Evolutionary conservation across 2,113 vertebrate species (phyloP).

Genomic region (Vimba vimba): DNA sequence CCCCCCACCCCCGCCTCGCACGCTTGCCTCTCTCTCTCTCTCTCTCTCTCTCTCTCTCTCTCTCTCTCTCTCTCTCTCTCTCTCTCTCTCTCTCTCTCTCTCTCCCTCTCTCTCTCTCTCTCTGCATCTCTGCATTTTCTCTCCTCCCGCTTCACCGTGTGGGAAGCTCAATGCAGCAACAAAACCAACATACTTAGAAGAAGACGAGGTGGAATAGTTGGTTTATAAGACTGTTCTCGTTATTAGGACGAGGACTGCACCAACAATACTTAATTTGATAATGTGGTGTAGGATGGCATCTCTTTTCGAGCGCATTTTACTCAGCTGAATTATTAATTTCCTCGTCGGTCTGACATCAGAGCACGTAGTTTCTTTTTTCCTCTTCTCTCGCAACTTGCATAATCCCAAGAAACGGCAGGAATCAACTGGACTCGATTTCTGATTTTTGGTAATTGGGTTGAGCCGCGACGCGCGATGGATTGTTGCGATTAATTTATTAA

Average conservation of each 20-base stretch:
- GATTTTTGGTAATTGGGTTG: conserved; percentile 36
- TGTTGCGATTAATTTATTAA: conserved; percentile 39
- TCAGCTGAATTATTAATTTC: conserved; percentile 64
- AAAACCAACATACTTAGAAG: conserved; percentile 52
- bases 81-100: conserved; percentile 43
- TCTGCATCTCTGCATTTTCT: conserved; percentile 53
- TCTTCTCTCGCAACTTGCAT: conserved; percentile 46
- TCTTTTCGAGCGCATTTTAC: conserved; percentile 50
- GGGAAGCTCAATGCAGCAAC: conserved; percentile 57
- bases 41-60: conserved; percentile 38
- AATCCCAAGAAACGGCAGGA: conserved; percentile 51
- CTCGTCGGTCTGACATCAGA: conserved; percentile 53
- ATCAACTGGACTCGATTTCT: conserved; percentile 36
- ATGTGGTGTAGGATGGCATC: conserved; percentile 10
- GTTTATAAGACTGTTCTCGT: conserved; percentile 39
- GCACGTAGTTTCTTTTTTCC: conserved; percentile 42
- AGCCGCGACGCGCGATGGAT: conserved; percentile 42
- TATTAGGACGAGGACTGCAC: conserved; percentile 41
- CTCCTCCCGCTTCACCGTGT: conserved; percentile 49
- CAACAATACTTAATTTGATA: conserved; percentile 32
- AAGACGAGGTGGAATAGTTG: conserved; percentile 54
- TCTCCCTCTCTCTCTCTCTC: conserved; percentile 45
- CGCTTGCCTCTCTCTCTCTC: background rate
- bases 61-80: conserved; percentile 37
- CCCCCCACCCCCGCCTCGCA: conserved; percentile 36